phyloP scores from a whole-genome alignment of 2,888 invertebrate genomes.

The Cephus runcator region DNA sequence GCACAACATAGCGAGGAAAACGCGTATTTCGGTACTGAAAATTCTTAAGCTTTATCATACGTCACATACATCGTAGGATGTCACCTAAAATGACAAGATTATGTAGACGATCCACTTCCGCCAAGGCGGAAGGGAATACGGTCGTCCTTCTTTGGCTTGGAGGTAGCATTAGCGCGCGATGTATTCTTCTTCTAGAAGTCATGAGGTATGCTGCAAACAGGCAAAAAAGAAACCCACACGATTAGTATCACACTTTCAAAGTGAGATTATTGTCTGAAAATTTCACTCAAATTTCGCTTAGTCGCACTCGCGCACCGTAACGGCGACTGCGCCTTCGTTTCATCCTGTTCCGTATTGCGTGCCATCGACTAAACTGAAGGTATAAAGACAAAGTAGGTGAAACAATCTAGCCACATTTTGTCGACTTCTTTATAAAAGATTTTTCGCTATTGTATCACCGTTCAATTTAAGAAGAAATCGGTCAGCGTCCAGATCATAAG shows the following conservation, averaged over 20 bases:
- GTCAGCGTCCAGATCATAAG: neutral
- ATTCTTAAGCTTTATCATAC: slow-evolving; percentile 29
- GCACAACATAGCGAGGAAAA: neutral
- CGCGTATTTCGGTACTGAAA: neutral
- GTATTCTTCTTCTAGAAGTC: slow-evolving; percentile 14
- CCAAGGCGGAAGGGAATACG: slow-evolving; percentile 26
- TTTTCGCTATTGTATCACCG: neutral
- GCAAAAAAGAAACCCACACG: slow-evolving; percentile 46
- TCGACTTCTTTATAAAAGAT: neutral
- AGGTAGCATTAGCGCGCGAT: neutral
- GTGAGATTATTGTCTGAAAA: slow-evolving; percentile 25
- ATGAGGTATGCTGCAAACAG: slow-evolving; percentile 48
- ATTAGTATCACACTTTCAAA: slow-evolving; percentile 42
- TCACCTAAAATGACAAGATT: slow-evolving; percentile 60
- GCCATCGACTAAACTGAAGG: neutral
- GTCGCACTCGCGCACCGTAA: neutral
- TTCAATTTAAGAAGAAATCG: neutral
- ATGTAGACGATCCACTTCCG: slow-evolving; percentile 37
- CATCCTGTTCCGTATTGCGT: neutral
- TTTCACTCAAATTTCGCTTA: slow-evolving; percentile 8
- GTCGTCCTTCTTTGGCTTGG: slow-evolving; percentile 15
- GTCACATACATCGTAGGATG: slow-evolving; percentile 44
- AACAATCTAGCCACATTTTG: neutral
- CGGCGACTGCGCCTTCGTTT: neutral
- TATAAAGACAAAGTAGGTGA: neutral